Conservation (phyloP, 2,113 vertebrate genomes). For the Falco punctatus region DNA sequence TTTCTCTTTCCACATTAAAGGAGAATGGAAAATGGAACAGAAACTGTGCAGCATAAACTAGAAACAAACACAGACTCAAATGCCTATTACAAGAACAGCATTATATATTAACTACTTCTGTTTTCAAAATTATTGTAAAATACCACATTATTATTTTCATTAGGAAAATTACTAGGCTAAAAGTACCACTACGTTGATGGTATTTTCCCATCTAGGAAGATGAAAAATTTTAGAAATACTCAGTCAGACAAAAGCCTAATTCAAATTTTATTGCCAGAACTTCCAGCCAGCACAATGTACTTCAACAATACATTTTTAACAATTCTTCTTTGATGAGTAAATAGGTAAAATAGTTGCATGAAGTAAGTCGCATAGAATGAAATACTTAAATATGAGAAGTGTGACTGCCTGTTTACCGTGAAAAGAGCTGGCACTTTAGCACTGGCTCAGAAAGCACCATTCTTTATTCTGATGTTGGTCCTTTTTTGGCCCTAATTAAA, state of each 20-base stretch:
- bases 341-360: background rate
- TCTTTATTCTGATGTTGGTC: constrained; percentile 42
- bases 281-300: background rate
- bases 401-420: background rate
- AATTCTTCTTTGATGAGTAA: background rate
- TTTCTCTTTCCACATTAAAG: background rate
- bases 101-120: background rate
- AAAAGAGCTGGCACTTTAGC: background rate
- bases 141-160: background rate
- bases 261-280: background rate
- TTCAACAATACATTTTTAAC: background rate
- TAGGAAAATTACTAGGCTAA: background rate
- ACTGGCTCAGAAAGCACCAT: background rate
- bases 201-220: background rate
- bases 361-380: background rate
- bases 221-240: background rate
- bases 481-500: constrained; percentile 70
- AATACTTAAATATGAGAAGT: background rate
- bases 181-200: background rate
- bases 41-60: background rate
- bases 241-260: background rate
- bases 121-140: background rate
- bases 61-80: background rate
- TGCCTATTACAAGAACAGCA: background rate
- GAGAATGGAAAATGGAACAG: background rate